Evolutionary conservation across 2,888 invertebrate species (phyloP), one percentile per base, ranked within the genome.

Genomic region (Catocala fraxini): DNA sequence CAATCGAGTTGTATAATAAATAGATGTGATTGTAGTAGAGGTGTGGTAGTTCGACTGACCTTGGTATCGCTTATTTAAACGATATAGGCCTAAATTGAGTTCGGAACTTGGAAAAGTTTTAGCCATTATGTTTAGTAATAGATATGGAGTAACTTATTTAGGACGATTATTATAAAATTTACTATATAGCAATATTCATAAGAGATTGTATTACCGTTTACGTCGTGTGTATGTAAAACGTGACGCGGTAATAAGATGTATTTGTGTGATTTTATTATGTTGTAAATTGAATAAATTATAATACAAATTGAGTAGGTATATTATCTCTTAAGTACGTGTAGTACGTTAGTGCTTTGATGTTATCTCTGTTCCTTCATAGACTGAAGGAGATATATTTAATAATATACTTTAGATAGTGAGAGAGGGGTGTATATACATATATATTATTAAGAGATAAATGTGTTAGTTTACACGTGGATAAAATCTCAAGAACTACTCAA

Each of bases 31-130:
- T 68, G 49, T 70, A 63, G 77, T 78, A 63, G 70, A 68, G 70
- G 69, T 71, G 70, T 75, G 78, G 78, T 85, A 82, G 79, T 39
- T 39, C 83, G 77, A 83, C 80, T 80, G 86, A 75, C 88, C 89
- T 90, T 89, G 87, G 74, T 86, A 81, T 77, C 79, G 79, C 73
- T 81, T 86, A 84, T 88, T 82, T 83, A 82, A 86, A 85, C 80
- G 79, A 73, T 83, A 83, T 84, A 80, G 77, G 77, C 72, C 81
- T 79, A 83, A 85, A 85, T 86, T 83, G 77, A 82, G 72, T 75
- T 68, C 64, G 73, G 70, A 80, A 77, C 78, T 73, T 65, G 72
- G 77, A 77, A 79, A 81, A 84, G 73, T 81, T 83, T 82, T 70
- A 70, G 71, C 65, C 57, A 70, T 75, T 81, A 72, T 68, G 63